Conservation (phyloP, 2,888 invertebrate species). For the Balanococcus diminutus region DNA sequence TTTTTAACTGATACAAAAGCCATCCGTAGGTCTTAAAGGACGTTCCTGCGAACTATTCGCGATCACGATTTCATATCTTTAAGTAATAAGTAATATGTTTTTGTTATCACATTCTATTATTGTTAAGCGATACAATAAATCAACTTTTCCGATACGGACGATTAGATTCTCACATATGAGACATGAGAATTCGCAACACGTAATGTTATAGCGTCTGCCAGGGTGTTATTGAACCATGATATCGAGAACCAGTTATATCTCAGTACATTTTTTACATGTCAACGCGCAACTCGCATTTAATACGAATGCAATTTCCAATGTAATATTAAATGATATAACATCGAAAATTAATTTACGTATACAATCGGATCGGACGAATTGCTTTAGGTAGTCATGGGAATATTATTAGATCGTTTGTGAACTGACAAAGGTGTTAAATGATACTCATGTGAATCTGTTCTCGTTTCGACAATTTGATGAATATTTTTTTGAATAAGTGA, state of each 20-base stretch:
- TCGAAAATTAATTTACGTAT: slow-evolving; percentile 36
- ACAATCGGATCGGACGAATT: background rate
- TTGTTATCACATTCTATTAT: slow-evolving; percentile 43
- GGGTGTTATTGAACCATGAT: slow-evolving; percentile 49
- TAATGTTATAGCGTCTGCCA: slow-evolving; percentile 45
- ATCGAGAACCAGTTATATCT: slow-evolving; percentile 35
- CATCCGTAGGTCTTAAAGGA: slow-evolving; percentile 9
- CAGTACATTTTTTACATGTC: slow-evolving; percentile 22
- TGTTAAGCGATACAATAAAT: slow-evolving; percentile 53
- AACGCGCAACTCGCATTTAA: background rate
- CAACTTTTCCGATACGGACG: slow-evolving; percentile 49
- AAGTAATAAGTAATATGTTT: slow-evolving; percentile 43
- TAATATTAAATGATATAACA: slow-evolving; percentile 30
- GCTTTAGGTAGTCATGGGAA: background rate
- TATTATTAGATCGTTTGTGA: background rate
- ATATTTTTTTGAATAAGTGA: too few relatives aligned
- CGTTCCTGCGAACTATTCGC: slow-evolving; percentile 11
- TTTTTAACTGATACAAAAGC: slow-evolving; percentile 3
- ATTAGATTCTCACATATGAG: slow-evolving; percentile 45
- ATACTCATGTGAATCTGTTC: too few relatives aligned
- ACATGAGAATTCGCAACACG: slow-evolving; percentile 54
- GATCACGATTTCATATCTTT: slow-evolving; percentile 48
- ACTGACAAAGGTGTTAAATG: background rate
- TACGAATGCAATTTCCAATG: slow-evolving; percentile 4
- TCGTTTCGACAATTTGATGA: too few relatives aligned